phyloP scores from a whole-genome alignment of 2,888 invertebrate genomes.

The Pollenia griseotomentosa region DNA sequence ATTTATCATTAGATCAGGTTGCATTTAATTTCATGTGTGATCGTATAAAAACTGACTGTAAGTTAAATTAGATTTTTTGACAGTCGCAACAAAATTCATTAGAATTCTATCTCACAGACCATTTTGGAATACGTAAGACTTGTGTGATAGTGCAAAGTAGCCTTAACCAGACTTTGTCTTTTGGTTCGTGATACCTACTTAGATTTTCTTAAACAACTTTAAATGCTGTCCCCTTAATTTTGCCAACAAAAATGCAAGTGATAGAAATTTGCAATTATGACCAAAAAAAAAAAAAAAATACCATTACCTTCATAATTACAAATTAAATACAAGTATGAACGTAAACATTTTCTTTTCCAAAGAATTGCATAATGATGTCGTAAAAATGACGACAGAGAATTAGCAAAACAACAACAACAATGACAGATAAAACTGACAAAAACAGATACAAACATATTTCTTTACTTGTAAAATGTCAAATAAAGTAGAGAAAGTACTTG shows the following conservation, averaged over 20 bases:
- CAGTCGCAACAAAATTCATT: no score
- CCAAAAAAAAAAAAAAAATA: constrained; percentile 25
- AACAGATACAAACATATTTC: constrained; percentile 23
- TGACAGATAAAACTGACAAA: neutral
- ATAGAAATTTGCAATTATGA: constrained; percentile 64
- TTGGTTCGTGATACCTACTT: no score
- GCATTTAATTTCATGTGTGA: no score
- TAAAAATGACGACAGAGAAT: constrained; percentile 51
- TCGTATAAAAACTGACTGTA: no score
- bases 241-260: constrained; percentile 62
- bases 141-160: no score
- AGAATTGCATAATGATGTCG: constrained; percentile 56
- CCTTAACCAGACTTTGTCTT: no score
- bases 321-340: constrained; percentile 10
- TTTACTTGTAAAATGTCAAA: constrained; percentile 51
- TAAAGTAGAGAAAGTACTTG: constrained; percentile 60
- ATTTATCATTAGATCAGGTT: no score
- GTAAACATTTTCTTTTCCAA: constrained; percentile 26
- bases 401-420: constrained; percentile 6
- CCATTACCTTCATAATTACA: neutral
- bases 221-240: neutral
- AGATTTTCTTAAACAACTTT: neutral
- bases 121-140: no score
- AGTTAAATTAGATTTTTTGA: no score
- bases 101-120: no score